Conservation (phyloP, 1,140 invertebrate genomes). For the Lucilia cuprina region DNA sequence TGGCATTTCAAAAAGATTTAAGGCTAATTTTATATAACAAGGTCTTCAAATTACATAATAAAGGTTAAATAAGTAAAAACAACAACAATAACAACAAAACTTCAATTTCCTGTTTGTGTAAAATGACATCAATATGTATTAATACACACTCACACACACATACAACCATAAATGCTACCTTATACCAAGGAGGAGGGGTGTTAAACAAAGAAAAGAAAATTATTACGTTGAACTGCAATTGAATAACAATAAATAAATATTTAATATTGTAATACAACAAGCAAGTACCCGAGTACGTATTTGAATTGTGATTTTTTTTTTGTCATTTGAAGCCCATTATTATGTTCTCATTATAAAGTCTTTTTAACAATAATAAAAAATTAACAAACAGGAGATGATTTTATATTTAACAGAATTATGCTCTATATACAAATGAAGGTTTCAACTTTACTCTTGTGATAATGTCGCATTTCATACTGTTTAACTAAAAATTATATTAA, state of each 20-base stretch:
- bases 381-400: not conserved
- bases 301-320: not conserved
- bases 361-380: not conserved
- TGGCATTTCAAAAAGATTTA: not conserved
- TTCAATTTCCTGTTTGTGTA: slow-evolving; percentile 2
- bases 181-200: not conserved
- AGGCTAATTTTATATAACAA: slow-evolving; percentile 12
- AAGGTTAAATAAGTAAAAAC: not conserved
- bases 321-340: not conserved
- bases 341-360: slow-evolving; percentile 11
- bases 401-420: not conserved
- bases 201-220: not conserved
- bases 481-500: slow-evolving; percentile 12
- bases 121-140: not conserved
- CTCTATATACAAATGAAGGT: not conserved
- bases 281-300: not conserved
- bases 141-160: not conserved
- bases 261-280: not conserved
- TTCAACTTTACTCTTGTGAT: not conserved
- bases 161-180: not conserved
- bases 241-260: not conserved
- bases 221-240: slow-evolving; percentile 7
- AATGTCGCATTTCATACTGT: not conserved
- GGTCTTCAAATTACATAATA: slow-evolving; percentile 8
- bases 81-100: not conserved